Percentiles rank a stretch among this genome's conserved stretches.
Conservation (phyloP, 2,113 vertebrate genomes). For the Lagopus muta region DNA sequence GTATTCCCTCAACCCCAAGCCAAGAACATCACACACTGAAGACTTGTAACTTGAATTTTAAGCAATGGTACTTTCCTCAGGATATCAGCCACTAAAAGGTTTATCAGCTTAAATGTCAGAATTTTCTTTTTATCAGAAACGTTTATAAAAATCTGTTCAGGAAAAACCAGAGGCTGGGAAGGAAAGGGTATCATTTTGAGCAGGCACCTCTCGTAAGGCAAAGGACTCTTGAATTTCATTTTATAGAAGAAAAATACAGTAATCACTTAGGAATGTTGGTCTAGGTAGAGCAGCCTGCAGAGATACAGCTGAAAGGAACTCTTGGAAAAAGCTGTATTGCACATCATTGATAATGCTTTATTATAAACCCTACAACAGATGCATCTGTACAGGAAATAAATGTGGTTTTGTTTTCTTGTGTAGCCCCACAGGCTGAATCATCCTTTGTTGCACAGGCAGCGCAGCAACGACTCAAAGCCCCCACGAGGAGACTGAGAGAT, state of each 20-base stretch:
- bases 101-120: not conserved
- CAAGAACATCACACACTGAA: not conserved
- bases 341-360: not conserved
- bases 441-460: not conserved
- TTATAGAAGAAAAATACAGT: not conserved
- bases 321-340: not conserved
- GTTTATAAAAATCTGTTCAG: not conserved
- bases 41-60: not conserved
- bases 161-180: rapidly evolving
- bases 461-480: not conserved
- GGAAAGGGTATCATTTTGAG: not conserved
- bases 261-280: not conserved
- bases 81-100: not conserved
- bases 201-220: not conserved
- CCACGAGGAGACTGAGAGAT: rapidly evolving
- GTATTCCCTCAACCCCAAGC: not conserved
- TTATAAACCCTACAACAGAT: not conserved
- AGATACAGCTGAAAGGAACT: not conserved
- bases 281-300: not conserved
- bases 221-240: not conserved
- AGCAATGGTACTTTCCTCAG: not conserved
- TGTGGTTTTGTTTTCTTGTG: not conserved
- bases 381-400: not conserved
- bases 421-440: not conserved
- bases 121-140: not conserved